Conservation (phyloP, 2,113 vertebrate species). For the Nicator chloris region DNA sequence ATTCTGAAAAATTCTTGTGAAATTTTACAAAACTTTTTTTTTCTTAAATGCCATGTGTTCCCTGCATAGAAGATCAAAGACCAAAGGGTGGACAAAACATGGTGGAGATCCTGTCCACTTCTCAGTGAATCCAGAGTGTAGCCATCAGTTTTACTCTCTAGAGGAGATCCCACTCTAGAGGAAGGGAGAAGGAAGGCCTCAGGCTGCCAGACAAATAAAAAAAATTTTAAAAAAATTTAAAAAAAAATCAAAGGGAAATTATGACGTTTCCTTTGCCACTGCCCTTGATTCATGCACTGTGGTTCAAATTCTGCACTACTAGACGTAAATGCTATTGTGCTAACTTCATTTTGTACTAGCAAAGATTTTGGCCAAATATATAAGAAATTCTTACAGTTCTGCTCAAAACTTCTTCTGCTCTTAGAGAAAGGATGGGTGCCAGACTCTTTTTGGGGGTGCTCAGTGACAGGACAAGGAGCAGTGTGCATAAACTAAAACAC, state of each 20-base stretch:
- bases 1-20: not conserved
- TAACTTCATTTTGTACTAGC: not conserved
- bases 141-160: not conserved
- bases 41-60: not conserved
- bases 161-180: not conserved
- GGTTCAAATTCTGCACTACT: not conserved
- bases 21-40: not conserved
- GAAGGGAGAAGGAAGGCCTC: slow-evolving; percentile 2
- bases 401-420: not conserved
- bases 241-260: not conserved
- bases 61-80: not conserved
- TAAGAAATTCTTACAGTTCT: not conserved
- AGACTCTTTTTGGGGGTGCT: not conserved
- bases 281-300: not conserved
- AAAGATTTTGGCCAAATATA: not conserved
- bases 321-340: not conserved
- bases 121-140: not conserved
- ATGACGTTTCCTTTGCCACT: not conserved
- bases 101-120: slow-evolving; percentile 1
- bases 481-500: not conserved
- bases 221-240: not conserved
- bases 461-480: not conserved
- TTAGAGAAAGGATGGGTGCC: not conserved
- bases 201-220: slow-evolving; percentile 27
- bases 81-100: not conserved